These are phyloP conservation scores for Acrossocheilus fasciatus DNA, from an alignment of 2,797 vertebrate species.

Conservation along the genomic window DNA sequence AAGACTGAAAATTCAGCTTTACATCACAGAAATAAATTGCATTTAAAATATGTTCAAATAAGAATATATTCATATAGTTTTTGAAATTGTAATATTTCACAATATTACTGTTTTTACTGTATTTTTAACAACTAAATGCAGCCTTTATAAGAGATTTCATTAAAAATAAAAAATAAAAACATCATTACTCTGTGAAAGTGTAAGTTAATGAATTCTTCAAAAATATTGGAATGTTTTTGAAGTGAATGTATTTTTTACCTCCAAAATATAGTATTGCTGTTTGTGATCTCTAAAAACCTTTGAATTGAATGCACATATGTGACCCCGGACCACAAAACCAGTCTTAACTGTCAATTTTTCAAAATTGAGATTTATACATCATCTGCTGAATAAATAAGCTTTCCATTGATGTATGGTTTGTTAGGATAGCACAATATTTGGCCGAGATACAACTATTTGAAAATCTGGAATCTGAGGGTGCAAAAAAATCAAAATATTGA, in stretches of 20 bases:
- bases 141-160: background rate
- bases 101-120: background rate
- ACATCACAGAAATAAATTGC: background rate
- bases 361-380: too few species aligned
- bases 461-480: too few species aligned
- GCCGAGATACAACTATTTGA: too few species aligned
- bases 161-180: background rate
- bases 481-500: too few species aligned
- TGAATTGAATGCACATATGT: background rate
- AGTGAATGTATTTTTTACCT: background rate
- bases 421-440: too few species aligned
- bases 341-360: too few species aligned
- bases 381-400: too few species aligned
- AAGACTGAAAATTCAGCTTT: too few species aligned
- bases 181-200: background rate
- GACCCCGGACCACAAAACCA: too few species aligned
- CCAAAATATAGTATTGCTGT: background rate
- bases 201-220: background rate
- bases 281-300: background rate
- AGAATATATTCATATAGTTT: background rate
- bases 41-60: background rate
- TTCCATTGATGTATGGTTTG: too few species aligned
- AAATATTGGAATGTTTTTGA: background rate
- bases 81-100: background rate
- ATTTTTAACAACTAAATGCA: background rate